Conservation (phyloP, 2,113 vertebrate genomes). For the Halcyon senegalensis region DNA sequence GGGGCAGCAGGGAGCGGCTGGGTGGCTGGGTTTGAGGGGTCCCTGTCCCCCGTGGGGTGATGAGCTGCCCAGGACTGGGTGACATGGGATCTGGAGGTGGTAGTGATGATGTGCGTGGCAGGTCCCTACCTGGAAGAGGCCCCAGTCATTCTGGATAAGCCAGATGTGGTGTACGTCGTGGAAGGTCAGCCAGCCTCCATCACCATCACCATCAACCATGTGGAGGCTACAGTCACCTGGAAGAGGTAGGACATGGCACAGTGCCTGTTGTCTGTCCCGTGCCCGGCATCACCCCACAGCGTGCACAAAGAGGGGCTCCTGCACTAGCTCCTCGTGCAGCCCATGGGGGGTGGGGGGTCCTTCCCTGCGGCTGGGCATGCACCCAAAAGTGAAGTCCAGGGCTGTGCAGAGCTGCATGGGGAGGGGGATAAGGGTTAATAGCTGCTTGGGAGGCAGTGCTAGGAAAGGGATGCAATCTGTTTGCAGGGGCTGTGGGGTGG, state of each 20-base stretch:
- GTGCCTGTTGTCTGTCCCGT: neutral
- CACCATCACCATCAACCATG: slow-evolving; percentile 90
- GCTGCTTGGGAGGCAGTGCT: neutral
- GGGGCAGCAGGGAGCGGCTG: neutral
- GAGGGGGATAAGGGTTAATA: neutral
- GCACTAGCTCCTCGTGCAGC: neutral
- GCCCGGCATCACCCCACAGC: neutral
- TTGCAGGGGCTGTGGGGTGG: fast-evolving
- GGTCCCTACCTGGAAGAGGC: slow-evolving; percentile 89
- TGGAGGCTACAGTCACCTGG: slow-evolving; percentile 88
- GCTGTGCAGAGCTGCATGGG: neutral
- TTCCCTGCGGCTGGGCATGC: neutral
- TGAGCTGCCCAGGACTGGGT: neutral
- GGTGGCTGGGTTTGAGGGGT: neutral
- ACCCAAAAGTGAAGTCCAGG: neutral
- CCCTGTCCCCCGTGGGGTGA: neutral
- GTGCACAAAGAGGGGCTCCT: neutral
- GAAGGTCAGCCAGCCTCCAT: slow-evolving; percentile 89
- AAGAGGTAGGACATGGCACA: slow-evolving; percentile 79
- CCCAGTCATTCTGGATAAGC: slow-evolving; percentile 89
- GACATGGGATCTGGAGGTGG: neutral
- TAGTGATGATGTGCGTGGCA: slow-evolving; percentile 38
- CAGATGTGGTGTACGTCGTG: slow-evolving; percentile 88
- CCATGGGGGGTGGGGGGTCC: fast-evolving
- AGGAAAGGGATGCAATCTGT: neutral